These are phyloP conservation scores for Leptestheria dahalacensis DNA, from an alignment of 1,140 invertebrate genomes.

Conservation along the genomic window DNA sequence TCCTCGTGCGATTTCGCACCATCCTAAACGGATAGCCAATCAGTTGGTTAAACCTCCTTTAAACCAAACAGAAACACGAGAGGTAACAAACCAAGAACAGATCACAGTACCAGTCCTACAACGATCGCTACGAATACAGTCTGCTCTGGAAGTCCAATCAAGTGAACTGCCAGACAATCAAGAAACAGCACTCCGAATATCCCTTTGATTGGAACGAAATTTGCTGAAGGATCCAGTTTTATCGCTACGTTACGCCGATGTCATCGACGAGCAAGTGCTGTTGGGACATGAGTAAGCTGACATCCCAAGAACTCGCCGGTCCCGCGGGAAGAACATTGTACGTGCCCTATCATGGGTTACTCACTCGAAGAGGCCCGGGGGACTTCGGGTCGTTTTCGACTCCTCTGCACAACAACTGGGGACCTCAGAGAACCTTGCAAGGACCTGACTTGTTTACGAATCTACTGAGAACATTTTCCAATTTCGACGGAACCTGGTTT, in stretches of 20 bases:
- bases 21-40: no score
- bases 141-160: slow-evolving; percentile 17
- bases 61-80: no score
- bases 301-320: neutral
- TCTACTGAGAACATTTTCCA: slow-evolving; percentile 8
- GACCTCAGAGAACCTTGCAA: slow-evolving; percentile 9
- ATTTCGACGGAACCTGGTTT: slow-evolving; percentile 7
- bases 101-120: neutral
- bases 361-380: slow-evolving; percentile 19
- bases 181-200: neutral
- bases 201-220: slow-evolving; percentile 11
- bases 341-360: slow-evolving; percentile 8
- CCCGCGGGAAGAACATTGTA: slow-evolving; percentile 19
- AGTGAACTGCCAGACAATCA: slow-evolving; percentile 11
- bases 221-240: slow-evolving; percentile 10
- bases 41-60: no score
- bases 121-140: slow-evolving; percentile 15
- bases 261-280: slow-evolving; percentile 1
- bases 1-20: no score
- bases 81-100: no score
- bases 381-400: slow-evolving; percentile 15
- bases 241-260: neutral
- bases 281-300: slow-evolving; percentile 8
- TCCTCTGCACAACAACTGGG: slow-evolving; percentile 6
- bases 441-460: slow-evolving; percentile 14